Percentiles rank a stretch among this genome's conserved stretches.
These are phyloP conservation scores for Paratrypauchen microcephalus DNA, from an alignment of 2,797 vertebrate genomes.

Conservation along the genomic window DNA sequence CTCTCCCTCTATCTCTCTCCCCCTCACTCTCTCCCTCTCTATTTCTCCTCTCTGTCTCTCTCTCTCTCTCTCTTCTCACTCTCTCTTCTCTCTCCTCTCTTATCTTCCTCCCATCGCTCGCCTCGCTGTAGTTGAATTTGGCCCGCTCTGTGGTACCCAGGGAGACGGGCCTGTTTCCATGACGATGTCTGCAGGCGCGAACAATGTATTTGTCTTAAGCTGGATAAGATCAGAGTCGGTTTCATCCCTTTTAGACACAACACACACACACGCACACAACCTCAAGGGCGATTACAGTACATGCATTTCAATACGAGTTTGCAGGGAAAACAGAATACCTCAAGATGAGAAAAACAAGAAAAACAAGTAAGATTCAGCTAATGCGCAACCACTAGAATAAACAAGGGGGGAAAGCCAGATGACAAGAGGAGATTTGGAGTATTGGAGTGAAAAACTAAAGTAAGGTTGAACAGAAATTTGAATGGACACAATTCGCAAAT, in stretches of 20 bases:
- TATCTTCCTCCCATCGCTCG: constrained; percentile 49
- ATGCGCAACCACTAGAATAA: neutral
- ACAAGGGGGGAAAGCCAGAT: neutral
- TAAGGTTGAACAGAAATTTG: too few species aligned
- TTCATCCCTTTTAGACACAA: constrained; percentile 63
- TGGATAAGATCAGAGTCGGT: constrained; percentile 75
- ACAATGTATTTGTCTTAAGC: constrained; percentile 75
- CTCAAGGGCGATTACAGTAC: constrained; percentile 17
- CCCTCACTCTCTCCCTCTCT: constrained; percentile 45
- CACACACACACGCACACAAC: neutral
- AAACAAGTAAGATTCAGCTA: constrained; percentile 2
- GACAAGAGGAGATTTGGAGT: neutral
- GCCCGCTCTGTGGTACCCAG: constrained; percentile 70
- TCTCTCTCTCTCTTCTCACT: constrained; percentile 20
- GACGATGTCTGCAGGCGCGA: constrained; percentile 74
- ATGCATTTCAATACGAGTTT: constrained; percentile 33
- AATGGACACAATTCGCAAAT: too few species aligned
- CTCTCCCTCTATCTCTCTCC: neutral
- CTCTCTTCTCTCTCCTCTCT: constrained; percentile 34
- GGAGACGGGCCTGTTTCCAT: constrained; percentile 77
- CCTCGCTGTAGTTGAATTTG: constrained; percentile 53
- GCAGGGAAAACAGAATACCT: neutral
- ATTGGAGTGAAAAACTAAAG: neutral
- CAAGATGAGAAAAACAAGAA: neutral
- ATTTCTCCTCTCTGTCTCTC: constrained; percentile 13